Evolutionary conservation across 2,113 vertebrate genomes (phyloP).

Genomic region (Archilochus colubris): DNA sequence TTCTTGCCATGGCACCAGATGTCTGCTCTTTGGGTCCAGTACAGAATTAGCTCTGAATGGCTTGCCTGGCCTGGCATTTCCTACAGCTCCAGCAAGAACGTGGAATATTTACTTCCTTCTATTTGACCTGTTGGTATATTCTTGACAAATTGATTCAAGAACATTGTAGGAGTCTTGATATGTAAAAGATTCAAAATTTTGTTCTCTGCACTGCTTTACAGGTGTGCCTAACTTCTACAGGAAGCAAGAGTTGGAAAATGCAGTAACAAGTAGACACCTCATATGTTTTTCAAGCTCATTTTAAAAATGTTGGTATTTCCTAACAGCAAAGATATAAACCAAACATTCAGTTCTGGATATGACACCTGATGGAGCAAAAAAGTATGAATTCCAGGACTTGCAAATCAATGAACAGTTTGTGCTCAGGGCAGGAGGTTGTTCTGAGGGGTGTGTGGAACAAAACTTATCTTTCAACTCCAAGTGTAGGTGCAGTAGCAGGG

Average conservation of each 20-base stretch:
- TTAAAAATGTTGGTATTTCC: neutral
- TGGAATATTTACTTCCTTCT: neutral
- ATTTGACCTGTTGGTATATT: neutral
- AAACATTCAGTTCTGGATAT: neutral
- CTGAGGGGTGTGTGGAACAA: neutral
- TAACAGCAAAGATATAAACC: neutral
- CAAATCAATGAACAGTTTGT: neutral
- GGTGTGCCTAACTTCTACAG: neutral
- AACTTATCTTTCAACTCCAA: neutral
- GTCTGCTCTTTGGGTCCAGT: neutral
- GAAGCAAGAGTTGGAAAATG: neutral
- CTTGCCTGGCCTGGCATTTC: neutral
- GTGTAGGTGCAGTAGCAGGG: rapidly evolving
- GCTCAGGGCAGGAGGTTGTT: neutral
- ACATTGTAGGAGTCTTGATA: neutral
- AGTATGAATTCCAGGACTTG: neutral
- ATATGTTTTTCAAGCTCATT: neutral
- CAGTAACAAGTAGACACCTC: neutral
- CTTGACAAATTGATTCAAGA: neutral
- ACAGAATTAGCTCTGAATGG: neutral
- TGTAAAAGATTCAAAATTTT: neutral
- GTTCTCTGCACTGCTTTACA: neutral
- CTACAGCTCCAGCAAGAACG: neutral
- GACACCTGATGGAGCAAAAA: neutral
- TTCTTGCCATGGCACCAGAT: neutral